A percentile compares a stretch with the other conserved stretches of the same genome.
Evolutionary conservation across 1,140 invertebrate genomes (phyloP).

Genomic region (Oedothorax gibbosus): DNA sequence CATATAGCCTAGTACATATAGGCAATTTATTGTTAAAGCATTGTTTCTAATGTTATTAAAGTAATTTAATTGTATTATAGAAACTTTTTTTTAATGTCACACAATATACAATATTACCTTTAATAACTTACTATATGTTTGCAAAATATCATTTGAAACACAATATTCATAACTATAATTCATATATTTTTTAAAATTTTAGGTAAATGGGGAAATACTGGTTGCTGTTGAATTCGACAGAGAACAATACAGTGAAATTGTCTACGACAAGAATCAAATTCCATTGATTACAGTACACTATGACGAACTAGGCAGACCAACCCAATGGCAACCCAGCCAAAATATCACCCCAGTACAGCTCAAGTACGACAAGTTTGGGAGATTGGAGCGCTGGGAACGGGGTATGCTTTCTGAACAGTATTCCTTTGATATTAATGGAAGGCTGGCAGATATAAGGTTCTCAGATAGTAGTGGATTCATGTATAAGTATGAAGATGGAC

Average conservation of each 20-base stretch:
- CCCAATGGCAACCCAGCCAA: conserved; percentile 67
- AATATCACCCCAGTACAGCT: conserved; percentile 69
- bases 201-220: conserved; percentile 78
- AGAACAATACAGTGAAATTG: conserved; percentile 85
- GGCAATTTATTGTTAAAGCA: too few relatives aligned
- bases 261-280: conserved; percentile 85
- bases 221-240: conserved; percentile 92
- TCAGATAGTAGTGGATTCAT: conserved; percentile 79
- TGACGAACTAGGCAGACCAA: conserved; percentile 86
- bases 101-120: too few relatives aligned
- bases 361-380: conserved; percentile 77
- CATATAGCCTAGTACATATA: too few relatives aligned
- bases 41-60: too few relatives aligned
- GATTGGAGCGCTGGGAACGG: conserved; percentile 92
- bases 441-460: conserved; percentile 84
- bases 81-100: too few relatives aligned
- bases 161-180: too few relatives aligned
- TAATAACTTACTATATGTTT: too few relatives aligned
- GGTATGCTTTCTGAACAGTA: conserved; percentile 86
- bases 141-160: too few relatives aligned
- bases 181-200: too few relatives aligned
- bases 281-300: conserved; percentile 87
- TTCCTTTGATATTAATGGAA: conserved; percentile 86
- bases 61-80: too few relatives aligned
- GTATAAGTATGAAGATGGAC: conserved; percentile 85